Percentiles rank a stretch among this genome's conserved stretches.
These are phyloP conservation scores for Trachelus troglodyta DNA, from an alignment of 2,888 invertebrate genomes.

Conservation along the genomic window DNA sequence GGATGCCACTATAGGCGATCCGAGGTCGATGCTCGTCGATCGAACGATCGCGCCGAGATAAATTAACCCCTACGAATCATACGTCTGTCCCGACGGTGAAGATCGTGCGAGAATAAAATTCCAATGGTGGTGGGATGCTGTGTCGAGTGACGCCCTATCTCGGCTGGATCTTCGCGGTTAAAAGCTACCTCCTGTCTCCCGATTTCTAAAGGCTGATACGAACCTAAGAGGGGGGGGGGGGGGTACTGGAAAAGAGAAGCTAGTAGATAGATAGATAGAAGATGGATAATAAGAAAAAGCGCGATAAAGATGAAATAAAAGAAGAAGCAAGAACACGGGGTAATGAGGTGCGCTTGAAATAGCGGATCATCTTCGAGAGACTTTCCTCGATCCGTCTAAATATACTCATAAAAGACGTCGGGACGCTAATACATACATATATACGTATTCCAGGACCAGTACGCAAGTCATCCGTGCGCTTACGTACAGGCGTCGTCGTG, in stretches of 20 bases:
- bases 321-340: conserved; percentile 15
- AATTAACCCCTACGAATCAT: background rate
- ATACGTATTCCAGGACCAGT: conserved; percentile 2
- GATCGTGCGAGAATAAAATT: background rate
- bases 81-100: background rate
- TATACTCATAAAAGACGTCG: conserved; percentile 37
- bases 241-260: conserved; percentile 10
- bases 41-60: background rate
- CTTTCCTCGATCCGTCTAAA: conserved; percentile 44
- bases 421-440: conserved; percentile 7
- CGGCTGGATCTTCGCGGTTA: background rate
- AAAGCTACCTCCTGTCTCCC: too few relatives aligned
- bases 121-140: background rate
- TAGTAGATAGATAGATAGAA: conserved; percentile 8
- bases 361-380: conserved; percentile 44
- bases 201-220: background rate
- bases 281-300: background rate
- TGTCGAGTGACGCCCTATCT: background rate
- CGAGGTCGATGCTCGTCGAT: background rate
- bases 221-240: background rate
- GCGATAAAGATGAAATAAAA: conserved; percentile 6
- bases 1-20: background rate
- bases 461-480: background rate
- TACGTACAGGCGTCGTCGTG: background rate
- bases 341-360: conserved; percentile 40